Conservation (phyloP, 2,888 invertebrate species). For the Hedya salicella region DNA sequence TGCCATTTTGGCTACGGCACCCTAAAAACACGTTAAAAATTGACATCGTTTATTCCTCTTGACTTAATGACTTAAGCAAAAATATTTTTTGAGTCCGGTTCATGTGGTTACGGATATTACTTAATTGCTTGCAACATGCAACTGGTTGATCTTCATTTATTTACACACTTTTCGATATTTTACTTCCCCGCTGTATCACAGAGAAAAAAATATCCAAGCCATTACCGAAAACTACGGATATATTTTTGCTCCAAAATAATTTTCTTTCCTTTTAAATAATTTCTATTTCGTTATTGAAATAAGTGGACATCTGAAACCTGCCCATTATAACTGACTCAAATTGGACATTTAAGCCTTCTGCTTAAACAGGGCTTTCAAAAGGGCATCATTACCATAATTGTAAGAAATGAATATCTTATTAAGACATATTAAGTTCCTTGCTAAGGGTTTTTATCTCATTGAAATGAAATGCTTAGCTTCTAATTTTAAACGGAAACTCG, state of each 20-base stretch:
- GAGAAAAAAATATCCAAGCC: not conserved
- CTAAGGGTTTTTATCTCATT: conserved; percentile 7
- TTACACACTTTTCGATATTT: too few species aligned
- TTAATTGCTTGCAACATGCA: too few species aligned
- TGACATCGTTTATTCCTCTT: too few species aligned
- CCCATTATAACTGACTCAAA: conserved; percentile 55
- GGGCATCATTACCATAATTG: conserved; percentile 34
- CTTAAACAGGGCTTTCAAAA: conserved; percentile 35
- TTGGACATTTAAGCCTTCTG: conserved; percentile 56
- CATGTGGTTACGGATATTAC: too few species aligned
- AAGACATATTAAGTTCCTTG: conserved; percentile 10
- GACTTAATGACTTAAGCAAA: too few species aligned
- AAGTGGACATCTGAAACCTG: conserved; percentile 46
- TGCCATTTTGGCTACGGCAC: too few species aligned
- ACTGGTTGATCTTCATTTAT: too few species aligned
- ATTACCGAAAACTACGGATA: conserved; percentile 1
- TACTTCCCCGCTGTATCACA: not conserved
- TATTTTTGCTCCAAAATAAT: conserved; percentile 1
- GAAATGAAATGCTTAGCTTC: conserved; percentile 1
- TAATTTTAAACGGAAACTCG: not conserved
- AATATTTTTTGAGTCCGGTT: too few species aligned
- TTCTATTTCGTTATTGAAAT: conserved; percentile 15
- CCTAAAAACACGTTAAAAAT: too few species aligned
- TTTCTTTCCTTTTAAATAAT: conserved; percentile 24
- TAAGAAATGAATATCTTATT: conserved; percentile 27